Evolutionary conservation across 2,797 vertebrate species (phyloP).

Genomic region (Chrysocyon brachyurus): DNA sequence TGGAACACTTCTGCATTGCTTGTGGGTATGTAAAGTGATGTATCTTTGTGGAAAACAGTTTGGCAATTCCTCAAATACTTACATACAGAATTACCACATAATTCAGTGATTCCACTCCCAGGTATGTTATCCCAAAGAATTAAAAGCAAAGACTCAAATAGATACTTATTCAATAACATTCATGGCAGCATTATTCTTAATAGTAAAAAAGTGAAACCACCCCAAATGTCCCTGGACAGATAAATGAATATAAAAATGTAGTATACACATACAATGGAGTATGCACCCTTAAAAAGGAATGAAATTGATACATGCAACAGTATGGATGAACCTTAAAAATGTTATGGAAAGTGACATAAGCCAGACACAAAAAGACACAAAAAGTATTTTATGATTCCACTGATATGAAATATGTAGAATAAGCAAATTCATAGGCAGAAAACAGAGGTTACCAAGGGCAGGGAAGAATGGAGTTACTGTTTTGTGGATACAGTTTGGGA

Average conservation of each 20-base stretch:
- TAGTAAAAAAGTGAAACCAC: neutral
- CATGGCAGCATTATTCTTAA: neutral
- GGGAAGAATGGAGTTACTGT: neutral
- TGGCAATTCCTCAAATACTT: neutral
- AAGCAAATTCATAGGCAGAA: neutral
- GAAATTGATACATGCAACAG: neutral
- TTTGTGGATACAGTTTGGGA: neutral
- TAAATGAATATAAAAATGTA: neutral
- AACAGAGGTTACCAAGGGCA: neutral
- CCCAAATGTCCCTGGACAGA: neutral
- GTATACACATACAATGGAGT: neutral
- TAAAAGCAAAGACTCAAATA: neutral
- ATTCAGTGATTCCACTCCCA: neutral
- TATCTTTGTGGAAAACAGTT: neutral
- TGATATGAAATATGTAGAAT: neutral
- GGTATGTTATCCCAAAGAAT: neutral
- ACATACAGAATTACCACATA: neutral
- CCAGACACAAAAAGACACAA: neutral
- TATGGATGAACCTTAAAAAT: neutral
- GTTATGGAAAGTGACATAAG: neutral
- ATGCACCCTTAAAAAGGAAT: neutral
- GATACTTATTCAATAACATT: neutral
- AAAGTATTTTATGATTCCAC: neutral
- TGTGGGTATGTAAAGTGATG: neutral
- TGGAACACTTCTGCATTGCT: neutral